Evolutionary conservation across 2,113 vertebrate species (phyloP), one percentile per base, ranked within the genome.

Genomic region (Vanacampus margaritifer): DNA sequence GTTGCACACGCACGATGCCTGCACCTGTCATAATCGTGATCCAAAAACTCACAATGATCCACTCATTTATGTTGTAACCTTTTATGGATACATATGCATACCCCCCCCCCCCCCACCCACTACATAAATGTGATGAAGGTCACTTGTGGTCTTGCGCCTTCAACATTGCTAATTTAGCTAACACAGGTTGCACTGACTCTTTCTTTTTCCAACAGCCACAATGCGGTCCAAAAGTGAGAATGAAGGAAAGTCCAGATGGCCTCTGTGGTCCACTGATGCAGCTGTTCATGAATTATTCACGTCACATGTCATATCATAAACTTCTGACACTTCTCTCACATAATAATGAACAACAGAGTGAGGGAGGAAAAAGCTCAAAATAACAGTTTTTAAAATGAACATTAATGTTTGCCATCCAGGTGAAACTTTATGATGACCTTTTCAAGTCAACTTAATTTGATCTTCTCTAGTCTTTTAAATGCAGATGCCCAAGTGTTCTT

Each of bases 1-100:
- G 23, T 12, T 12, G 12, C 12, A 16, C n/a, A 43, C 60, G 7
- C 13, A 53, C 53, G 72, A 36, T 10, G 6, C 12, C 8, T 43
- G 35, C 3, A 1, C 72, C 51, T 10, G 45, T 73, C 63, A 64
- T 72, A 64, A 75, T 79, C 39, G 32, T 6, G n/a, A 10, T 50
- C 39, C 0, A n/a, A 41, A 8, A 64, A 39, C 41, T 43, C 3
- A 67, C 23, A 11, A 62, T n/a, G 21, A 3, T 65, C 51, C 0
- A 26, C 62, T 66, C 28, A 11, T 63, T 76, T 51, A 45, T 9
- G 50, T 58, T 39, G 12, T 0, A 62, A 62, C 26, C 53, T 41
- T 66, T 66, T 67, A 79, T 50, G 13, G 26, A 56, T 36, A 39
- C 36, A 57, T 23, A n/a, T n/a, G n/a, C n/a, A n/a, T n/a, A n/a